Conservation (phyloP, 2,797 vertebrate species). For the Acipenser transmontanus region DNA sequence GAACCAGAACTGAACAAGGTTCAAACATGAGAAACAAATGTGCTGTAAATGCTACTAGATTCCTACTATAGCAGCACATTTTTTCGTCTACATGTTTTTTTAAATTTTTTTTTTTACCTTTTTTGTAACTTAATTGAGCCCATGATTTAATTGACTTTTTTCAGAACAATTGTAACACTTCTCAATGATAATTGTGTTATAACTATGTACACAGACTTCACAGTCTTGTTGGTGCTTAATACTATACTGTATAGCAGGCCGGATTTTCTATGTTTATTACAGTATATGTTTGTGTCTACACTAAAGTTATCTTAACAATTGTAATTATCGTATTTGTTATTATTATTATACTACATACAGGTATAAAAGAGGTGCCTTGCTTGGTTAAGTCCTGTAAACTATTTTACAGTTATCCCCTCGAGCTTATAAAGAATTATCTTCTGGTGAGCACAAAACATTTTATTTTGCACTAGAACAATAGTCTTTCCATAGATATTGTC, state of each 20-base stretch:
- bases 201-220: slow-evolving; percentile 23
- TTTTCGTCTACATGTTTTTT: too few species aligned
- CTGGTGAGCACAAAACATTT: too few species aligned
- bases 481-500: too few species aligned
- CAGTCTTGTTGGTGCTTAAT: slow-evolving; percentile 66
- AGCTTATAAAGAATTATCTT: slow-evolving; percentile 30
- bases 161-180: slow-evolving; percentile 20
- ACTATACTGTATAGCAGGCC: slow-evolving; percentile 72
- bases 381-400: slow-evolving; percentile 56
- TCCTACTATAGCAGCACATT: too few species aligned
- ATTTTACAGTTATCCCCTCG: slow-evolving; percentile 26
- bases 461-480: too few species aligned
- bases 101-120: slow-evolving; percentile 9
- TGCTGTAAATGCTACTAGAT: too few species aligned
- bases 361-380: slow-evolving; percentile 84
- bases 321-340: slow-evolving; percentile 42
- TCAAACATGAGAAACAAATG: too few species aligned
- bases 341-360: slow-evolving; percentile 42
- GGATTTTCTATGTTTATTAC: slow-evolving; percentile 63
- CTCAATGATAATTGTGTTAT: slow-evolving; percentile 22
- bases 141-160: too few species aligned
- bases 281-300: slow-evolving; percentile 70
- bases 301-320: slow-evolving; percentile 50
- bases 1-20: too few species aligned
- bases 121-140: slow-evolving; percentile 37